Evolutionary conservation across 1,140 invertebrate species (phyloP), one percentile per base, ranked within the genome.

Genomic region (Bombus terrestris): DNA sequence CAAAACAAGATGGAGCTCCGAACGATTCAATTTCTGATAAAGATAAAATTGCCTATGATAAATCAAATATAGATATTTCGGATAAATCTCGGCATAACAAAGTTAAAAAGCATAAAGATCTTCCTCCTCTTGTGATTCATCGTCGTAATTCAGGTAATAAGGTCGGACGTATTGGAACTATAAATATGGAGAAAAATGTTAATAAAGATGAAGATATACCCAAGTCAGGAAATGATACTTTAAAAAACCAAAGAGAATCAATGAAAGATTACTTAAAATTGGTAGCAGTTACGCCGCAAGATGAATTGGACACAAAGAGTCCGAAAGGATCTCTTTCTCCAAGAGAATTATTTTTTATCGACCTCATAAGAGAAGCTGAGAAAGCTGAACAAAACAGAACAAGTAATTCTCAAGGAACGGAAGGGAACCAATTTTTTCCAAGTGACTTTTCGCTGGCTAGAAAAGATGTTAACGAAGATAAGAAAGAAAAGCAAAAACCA

Each of bases 321-420:
- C 87, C 85, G 1, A 79, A 86, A 74, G 85, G 87, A 77, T 89
- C 93, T 9, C 83, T 95, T 66, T 94, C 94, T 2, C 95, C 95
- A 4, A 89, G 95, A 41, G 93, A 95, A 81, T 81, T 95, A 41
- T 95, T 95, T 78, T 95, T 95, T 74, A 92, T 92, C 12, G 94
- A 95, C 92, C 81, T 95, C 9, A 92, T 94, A 74, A 88, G 88
- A 73, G 85, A 89, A 66, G 94, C 93, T 3, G 91, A 94, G 15
- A 86, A 77, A 64, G 82, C 68, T 8, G 90, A 91, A 53, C 74
- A 8, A 35, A 71, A 37, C 5, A 80, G 57, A 62, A 57, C 9
- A 25, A 32, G 13, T n/a, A 47, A 72, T n/a, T 1, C 47, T 22
- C 28, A 41, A 43, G 9, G 3, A 35, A 13, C 37, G 18, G 53